Evolutionary conservation across 2,113 vertebrate species (phyloP), one percentile per base, ranked within the genome.

Genomic region (Orientallactaga bullata): DNA sequence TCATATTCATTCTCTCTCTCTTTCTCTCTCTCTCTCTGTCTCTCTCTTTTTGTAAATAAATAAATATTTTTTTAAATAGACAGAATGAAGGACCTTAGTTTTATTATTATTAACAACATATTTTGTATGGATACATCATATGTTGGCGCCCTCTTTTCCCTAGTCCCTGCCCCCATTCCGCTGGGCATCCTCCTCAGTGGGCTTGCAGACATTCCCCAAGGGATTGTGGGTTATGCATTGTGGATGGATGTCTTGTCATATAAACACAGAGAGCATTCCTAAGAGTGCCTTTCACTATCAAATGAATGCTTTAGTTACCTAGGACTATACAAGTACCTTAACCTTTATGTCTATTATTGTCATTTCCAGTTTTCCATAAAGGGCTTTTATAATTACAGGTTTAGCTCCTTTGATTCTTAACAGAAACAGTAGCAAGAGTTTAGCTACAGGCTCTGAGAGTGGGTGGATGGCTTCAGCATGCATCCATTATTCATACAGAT

Each of bases 291-390:
- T 23, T 92, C 42, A 90, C 79, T 66, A 71, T 39, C 86, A 71
- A 89, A 69, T 86, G 68, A 77, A 78, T 72, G 23, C 28, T 30
- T 72, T 89, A 35, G 13, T 78, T 90, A 16, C 73, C 26, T 23
- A 55, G 20, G 23, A 81, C n/a, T 86, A 85, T 16, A 91, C 35
- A 95, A 89, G 17, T 61, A 61, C 1, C 47, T 81, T 65, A 35
- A 0, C 30, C 37, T 77, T 89, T 60, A 28, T 85, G 66, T 16
- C 42, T 82, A 51, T 73, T 63, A 63, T 17, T 79, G 58, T 20
- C 39, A 81, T 71, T 61, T 94, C 63, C 42, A 66, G 47, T 51
- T 79, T 89, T 85, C 35, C n/a, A 55, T 71, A 63, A 92, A 92
- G 72, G 87, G 2, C n/a, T 85, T 37, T 63, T 88, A 65, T 60